Conservation (phyloP, 2,113 vertebrate genomes). For the Agapornis roseicollis region DNA sequence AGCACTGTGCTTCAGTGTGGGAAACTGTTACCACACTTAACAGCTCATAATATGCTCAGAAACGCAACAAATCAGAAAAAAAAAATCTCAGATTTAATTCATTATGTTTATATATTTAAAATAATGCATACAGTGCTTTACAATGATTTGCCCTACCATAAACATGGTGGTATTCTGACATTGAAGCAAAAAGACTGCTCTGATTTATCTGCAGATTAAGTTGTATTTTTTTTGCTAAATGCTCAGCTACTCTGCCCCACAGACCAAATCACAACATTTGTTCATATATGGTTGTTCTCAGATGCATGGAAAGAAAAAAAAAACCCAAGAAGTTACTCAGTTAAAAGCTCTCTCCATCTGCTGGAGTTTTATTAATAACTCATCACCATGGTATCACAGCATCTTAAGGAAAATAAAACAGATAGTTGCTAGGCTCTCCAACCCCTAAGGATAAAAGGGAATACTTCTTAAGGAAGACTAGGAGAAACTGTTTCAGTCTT, state of each 20-base stretch:
- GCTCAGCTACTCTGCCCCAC: background rate
- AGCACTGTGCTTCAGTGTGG: background rate
- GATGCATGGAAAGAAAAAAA: background rate
- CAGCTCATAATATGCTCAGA: background rate
- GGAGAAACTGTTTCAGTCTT: background rate
- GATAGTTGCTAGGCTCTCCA: conserved; percentile 51
- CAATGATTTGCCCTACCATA: background rate
- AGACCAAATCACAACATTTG: conserved; percentile 48
- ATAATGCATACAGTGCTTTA: background rate
- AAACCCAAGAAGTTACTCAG: background rate
- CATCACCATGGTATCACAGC: conserved; percentile 60
- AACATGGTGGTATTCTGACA: conserved; percentile 1
- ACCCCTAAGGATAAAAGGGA: conserved; percentile 8
- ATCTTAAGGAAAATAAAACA: conserved; percentile 64
- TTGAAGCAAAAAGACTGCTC: conserved; percentile 6
- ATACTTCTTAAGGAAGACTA: background rate
- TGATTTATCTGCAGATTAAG: conserved; percentile 59
- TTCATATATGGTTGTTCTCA: conserved; percentile 62
- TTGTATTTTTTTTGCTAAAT: conserved; percentile 43
- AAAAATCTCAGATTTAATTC: background rate
- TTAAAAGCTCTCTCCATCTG: conserved; percentile 43
- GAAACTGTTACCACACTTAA: conserved; percentile 25
- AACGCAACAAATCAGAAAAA: conserved; percentile 15
- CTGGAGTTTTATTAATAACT: conserved; percentile 62
- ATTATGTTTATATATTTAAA: background rate